Conservation (phyloP, 2,888 invertebrate genomes). For the Tuta absoluta region DNA sequence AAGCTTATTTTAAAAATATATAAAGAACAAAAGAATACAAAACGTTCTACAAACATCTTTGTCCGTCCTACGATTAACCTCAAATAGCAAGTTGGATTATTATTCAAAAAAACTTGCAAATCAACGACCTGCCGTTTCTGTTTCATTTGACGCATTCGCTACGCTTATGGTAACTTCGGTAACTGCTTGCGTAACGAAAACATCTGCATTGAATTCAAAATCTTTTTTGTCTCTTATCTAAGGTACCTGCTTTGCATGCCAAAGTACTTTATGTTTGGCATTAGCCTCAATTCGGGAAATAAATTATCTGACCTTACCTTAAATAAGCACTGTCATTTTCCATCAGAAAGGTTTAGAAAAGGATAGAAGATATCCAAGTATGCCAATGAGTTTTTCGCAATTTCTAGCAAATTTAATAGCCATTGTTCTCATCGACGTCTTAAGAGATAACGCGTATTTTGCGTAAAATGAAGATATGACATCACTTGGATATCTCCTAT, state of each 20-base stretch:
- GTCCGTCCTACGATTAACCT: constrained; percentile 5
- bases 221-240: not conserved
- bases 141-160: constrained; percentile 9
- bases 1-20: too few species aligned
- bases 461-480: too few species aligned
- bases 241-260: constrained; percentile 1
- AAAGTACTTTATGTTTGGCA: not conserved
- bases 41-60: not conserved
- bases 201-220: not conserved
- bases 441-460: too few species aligned
- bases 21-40: not conserved
- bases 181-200: not conserved
- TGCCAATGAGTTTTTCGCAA: too few species aligned
- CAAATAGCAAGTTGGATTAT: not conserved
- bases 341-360: too few species aligned
- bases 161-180: constrained; percentile 2
- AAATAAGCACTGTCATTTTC: too few species aligned
- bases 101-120: not conserved
- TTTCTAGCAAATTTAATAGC: too few species aligned
- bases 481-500: too few species aligned
- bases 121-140: constrained; percentile 9
- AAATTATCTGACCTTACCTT: too few species aligned
- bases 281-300: too few species aligned
- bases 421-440: too few species aligned
- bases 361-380: too few species aligned